Evolutionary conservation across 2,797 vertebrate species (phyloP).

Genomic region (Tauraco hartlaubi): DNA sequence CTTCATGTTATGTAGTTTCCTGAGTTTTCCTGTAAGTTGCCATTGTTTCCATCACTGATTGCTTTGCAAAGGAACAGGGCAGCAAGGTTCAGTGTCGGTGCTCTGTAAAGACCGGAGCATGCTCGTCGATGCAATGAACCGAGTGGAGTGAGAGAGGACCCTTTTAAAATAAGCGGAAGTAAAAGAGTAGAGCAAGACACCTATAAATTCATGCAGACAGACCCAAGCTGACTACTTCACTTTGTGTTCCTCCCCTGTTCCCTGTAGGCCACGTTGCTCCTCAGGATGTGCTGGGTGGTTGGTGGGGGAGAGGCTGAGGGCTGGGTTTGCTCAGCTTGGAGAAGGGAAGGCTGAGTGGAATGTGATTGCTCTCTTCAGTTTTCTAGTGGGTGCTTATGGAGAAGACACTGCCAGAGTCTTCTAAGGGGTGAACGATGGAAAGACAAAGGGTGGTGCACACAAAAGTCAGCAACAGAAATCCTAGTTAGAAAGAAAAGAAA

Average conservation of each 20-base stretch:
- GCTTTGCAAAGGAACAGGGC: background rate
- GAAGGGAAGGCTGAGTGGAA: background rate
- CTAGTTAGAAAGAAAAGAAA: background rate
- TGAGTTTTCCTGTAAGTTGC: background rate
- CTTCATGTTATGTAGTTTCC: background rate
- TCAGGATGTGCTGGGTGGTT: background rate
- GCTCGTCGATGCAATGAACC: background rate
- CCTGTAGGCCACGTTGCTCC: accelerated
- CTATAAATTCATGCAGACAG: background rate
- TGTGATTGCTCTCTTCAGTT: background rate
- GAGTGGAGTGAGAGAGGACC: background rate
- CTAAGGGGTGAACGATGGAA: background rate
- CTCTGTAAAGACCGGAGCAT: background rate
- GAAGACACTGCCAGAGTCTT: background rate
- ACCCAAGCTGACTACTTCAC: background rate
- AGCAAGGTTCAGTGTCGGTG: background rate
- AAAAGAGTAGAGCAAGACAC: background rate
- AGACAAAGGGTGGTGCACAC: background rate
- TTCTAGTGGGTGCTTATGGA: background rate
- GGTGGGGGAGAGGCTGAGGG: background rate
- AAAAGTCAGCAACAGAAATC: background rate
- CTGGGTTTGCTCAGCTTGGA: background rate
- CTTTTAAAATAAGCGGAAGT: background rate
- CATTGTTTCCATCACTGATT: background rate
- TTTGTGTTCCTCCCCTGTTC: background rate